Evolutionary conservation across 2,888 invertebrate species (phyloP).

Genomic region (Platycheirus rosarum): DNA sequence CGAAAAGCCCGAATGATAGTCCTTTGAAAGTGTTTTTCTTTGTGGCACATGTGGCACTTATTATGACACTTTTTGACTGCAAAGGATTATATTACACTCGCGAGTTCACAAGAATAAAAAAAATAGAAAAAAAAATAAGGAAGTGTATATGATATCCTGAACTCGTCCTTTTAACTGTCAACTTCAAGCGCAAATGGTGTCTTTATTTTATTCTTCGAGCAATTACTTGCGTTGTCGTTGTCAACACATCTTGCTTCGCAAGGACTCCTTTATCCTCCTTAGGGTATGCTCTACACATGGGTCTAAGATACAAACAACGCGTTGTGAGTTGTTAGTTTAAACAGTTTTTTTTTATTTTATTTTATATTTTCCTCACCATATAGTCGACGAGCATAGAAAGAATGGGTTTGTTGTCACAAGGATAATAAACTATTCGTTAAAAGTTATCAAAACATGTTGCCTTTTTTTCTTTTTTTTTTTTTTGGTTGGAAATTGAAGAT

Average conservation of each 20-base stretch:
- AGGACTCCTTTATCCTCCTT: constrained; percentile 3
- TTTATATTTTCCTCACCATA: background rate
- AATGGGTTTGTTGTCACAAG: constrained; percentile 61
- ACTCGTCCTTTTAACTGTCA: constrained; percentile 19
- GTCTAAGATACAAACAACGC: constrained; percentile 7
- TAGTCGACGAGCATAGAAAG: constrained; percentile 19
- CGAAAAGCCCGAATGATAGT: constrained; percentile 6
- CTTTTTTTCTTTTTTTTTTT: constrained; percentile 21
- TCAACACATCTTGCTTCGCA: constrained; percentile 15
- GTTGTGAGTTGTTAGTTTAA: constrained; percentile 12
- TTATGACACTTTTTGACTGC: constrained; percentile 33
- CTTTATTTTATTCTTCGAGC: constrained; percentile 39
- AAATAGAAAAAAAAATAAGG: constrained; percentile 22
- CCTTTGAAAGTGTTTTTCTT: constrained; percentile 34
- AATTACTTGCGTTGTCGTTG: constrained; percentile 61
- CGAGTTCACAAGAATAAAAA: constrained; percentile 29
- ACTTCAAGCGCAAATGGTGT: constrained; percentile 45
- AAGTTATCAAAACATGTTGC: constrained; percentile 59
- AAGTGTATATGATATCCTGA: constrained; percentile 36
- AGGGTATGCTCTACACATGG: constrained; percentile 24
- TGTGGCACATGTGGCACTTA: constrained; percentile 30
- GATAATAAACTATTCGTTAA: constrained; percentile 71
- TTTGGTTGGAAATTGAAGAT: too few species aligned
- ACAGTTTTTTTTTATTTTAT: constrained; percentile 26
- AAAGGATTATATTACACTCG: constrained; percentile 24